Conservation (phyloP, 2,888 invertebrate species). For the Erebia ligea region DNA sequence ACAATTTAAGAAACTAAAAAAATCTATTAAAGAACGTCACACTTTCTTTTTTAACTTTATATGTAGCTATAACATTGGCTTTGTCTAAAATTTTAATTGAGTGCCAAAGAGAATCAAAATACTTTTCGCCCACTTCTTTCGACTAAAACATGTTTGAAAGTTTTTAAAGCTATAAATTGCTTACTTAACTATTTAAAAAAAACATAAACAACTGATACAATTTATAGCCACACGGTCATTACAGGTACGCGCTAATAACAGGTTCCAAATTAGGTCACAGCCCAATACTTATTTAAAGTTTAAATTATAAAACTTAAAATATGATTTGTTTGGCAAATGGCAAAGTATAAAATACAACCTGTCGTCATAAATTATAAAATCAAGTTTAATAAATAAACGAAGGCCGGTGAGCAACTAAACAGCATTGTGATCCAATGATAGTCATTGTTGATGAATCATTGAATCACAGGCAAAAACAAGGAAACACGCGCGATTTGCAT, state of each 20-base stretch:
- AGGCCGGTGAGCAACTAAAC: conserved; percentile 27
- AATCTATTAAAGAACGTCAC: no score
- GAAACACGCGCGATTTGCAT: conserved; percentile 60
- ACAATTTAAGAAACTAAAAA: no score
- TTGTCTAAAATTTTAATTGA: no score
- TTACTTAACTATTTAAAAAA: no score
- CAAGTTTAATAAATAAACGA: conserved; percentile 23
- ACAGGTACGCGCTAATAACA: conserved; percentile 9
- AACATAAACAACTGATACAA: background rate
- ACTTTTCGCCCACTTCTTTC: no score
- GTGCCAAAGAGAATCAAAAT: no score
- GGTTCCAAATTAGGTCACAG: conserved; percentile 19
- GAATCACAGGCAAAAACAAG: conserved; percentile 52
- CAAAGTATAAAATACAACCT: conserved; percentile 6
- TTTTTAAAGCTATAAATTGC: no score
- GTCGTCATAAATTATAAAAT: conserved; percentile 16
- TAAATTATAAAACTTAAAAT: conserved; percentile 1
- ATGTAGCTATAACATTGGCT: no score
- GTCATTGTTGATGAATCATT: conserved; percentile 56
- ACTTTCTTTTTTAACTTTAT: no score
- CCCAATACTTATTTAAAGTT: conserved; percentile 3
- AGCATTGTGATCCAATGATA: conserved; percentile 33
- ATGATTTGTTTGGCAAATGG: background rate
- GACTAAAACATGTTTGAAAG: no score
- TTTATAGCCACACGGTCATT: conserved; percentile 10